A percentile compares a stretch with the other conserved stretches of the same genome.
phyloP scores from a whole-genome alignment of 2,113 vertebrate genomes.

The Eulacestoma nigropectus region DNA sequence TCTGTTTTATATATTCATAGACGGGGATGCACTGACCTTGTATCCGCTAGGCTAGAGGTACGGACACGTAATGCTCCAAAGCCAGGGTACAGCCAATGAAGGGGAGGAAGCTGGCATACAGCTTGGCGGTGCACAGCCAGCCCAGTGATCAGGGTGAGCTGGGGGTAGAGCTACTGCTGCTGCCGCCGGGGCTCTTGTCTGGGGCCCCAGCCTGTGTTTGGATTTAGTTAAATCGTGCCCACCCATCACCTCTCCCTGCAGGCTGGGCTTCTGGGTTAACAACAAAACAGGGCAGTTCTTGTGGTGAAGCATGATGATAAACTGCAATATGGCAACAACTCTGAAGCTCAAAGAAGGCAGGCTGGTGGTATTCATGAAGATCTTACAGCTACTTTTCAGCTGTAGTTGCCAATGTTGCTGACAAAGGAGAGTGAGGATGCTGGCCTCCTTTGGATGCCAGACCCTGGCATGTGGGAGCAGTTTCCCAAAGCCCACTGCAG shows the following conservation, averaged over 20 bases:
- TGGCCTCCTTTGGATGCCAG: neutral
- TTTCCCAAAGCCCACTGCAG: neutral
- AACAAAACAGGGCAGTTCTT: neutral
- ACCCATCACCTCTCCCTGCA: neutral
- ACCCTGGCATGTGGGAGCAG: rapidly evolving
- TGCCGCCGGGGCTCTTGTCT: neutral
- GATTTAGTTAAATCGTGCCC: rapidly evolving
- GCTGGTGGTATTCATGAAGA: neutral
- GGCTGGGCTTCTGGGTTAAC: rapidly evolving
- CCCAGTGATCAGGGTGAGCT: rapidly evolving
- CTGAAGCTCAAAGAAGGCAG: neutral
- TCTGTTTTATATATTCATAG: rapidly evolving
- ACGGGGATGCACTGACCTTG: neutral
- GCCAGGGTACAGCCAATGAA: neutral
- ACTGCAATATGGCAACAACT: rapidly evolving
- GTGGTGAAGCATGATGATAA: neutral
- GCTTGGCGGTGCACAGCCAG: neutral
- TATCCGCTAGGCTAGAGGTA: neutral
- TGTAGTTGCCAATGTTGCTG: neutral
- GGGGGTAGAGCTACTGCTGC: neutral
- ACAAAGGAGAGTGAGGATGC: neutral
- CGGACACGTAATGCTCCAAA: rapidly evolving
- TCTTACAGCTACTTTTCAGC: neutral
- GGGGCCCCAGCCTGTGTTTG: neutral
- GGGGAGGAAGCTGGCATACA: neutral